Percentiles rank a stretch among this genome's conserved stretches.
phyloP scores from a whole-genome alignment of 1,140 invertebrate genomes.

The Helicoverpa zea region DNA sequence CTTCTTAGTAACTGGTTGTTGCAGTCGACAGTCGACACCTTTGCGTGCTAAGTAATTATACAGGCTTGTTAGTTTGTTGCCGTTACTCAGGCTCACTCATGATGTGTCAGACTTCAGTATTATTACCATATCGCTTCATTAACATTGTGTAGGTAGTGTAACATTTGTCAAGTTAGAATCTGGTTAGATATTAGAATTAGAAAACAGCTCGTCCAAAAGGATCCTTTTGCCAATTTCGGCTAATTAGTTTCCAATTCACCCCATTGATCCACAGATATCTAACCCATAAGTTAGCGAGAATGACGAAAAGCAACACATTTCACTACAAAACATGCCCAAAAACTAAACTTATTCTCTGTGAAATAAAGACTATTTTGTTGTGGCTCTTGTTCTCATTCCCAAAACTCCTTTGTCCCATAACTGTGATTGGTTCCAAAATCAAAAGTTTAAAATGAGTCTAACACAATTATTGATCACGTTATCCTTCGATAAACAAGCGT shows the following conservation, averaged over 20 bases:
- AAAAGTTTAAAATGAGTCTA: constrained; percentile 35
- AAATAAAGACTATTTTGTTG: too few species aligned
- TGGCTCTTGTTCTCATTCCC: not conserved
- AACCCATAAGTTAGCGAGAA: too few species aligned
- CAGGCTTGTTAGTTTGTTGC: constrained; percentile 25
- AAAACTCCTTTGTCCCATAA: not conserved
- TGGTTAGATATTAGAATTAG: constrained; percentile 15
- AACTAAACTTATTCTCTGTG: too few species aligned
- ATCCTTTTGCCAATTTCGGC: not conserved
- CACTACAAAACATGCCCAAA: too few species aligned
- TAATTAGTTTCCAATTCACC: not conserved
- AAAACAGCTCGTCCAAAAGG: not conserved
- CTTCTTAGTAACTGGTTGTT: constrained; percentile 13
- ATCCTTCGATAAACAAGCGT: constrained; percentile 62
- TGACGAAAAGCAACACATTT: too few species aligned
- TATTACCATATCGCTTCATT: not conserved
- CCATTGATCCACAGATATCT: not conserved
- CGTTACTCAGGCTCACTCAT: constrained; percentile 5
- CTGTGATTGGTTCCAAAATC: not conserved
- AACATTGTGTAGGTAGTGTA: not conserved
- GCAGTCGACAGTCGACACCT: not conserved
- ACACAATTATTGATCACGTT: constrained; percentile 51
- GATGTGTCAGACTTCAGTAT: constrained; percentile 5
- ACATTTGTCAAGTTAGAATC: constrained; percentile 7
- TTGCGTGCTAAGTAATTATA: constrained; percentile 30